Conservation (phyloP, 2,888 invertebrate genomes). For the Copidosoma aretas region DNA sequence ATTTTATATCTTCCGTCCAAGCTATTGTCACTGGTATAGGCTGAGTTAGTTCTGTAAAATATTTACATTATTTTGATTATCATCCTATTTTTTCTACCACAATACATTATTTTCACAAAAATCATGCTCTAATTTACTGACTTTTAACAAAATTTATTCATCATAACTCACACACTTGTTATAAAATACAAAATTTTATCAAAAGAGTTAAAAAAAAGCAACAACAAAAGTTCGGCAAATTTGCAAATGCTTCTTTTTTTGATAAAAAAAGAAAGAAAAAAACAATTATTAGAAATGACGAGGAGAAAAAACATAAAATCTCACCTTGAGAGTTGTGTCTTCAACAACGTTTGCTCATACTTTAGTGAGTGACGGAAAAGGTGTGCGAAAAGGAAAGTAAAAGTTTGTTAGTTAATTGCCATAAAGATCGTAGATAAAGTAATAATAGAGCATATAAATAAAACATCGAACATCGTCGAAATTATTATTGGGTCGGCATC, state of each 20-base stretch:
- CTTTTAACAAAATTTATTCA: too few species aligned
- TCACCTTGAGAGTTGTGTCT: slow-evolving; percentile 49
- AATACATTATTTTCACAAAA: slow-evolving; percentile 1
- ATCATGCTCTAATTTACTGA: not conserved
- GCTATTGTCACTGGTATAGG: slow-evolving; percentile 54
- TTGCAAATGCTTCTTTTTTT: not conserved
- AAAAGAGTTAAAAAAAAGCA: not conserved
- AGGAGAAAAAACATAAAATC: slow-evolving; percentile 30
- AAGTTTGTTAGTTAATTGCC: slow-evolving; percentile 42
- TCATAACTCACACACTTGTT: too few species aligned
- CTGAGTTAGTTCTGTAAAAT: slow-evolving; percentile 56
- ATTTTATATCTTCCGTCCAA: slow-evolving; percentile 47
- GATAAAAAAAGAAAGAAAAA: not conserved
- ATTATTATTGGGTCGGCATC: not conserved
- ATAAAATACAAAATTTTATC: too few species aligned
- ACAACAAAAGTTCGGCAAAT: not conserved
- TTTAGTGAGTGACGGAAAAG: slow-evolving; percentile 47
- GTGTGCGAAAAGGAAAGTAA: slow-evolving; percentile 53
- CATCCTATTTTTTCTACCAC: slow-evolving; percentile 10
- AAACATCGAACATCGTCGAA: slow-evolving; percentile 23
- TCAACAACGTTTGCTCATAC: slow-evolving; percentile 50
- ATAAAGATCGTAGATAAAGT: not conserved
- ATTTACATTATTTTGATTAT: slow-evolving; percentile 12
- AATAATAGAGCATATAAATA: slow-evolving; percentile 32
- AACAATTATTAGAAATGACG: not conserved